Base-by-base conservation (phyloP, 2,797 vertebrate genomes). In the Hirundo rustica region DNA sequence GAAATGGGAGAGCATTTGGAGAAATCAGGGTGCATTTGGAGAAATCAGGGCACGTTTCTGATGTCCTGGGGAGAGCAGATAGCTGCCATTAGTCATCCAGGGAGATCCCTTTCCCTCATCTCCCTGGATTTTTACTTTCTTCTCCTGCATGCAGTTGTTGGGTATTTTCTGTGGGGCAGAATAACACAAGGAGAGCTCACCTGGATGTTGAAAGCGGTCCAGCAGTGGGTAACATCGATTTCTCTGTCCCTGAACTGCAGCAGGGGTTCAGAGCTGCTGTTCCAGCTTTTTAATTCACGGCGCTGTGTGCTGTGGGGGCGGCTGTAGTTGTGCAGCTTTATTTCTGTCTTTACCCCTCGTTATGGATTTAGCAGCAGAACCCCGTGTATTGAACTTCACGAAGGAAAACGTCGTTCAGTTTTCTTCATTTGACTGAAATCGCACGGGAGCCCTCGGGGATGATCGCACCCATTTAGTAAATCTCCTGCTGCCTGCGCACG, bases 181-280 rank as follows among this genome's bases (percentile, higher is more conserved):
- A 11, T 36, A 17, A 13, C 18, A 5, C 5, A 2, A 45, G 53
- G 16, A 68, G 65, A 20, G 10, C 27, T 22, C 12, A 11, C 5
- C 62, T 89, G 45, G 23, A 2, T 85, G 40, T 16, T 53, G 19
- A 7, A 25, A 19, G 38, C 4, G 3, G 9, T 4, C 75, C 34
- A 30, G 9, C 54, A 32, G 25, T 25, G 19, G 64, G 30, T 50
- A 5, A 8, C 0, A 1, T 71, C 71, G 2, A 0, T 8, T 2
- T 74, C 88, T 72, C 20, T 45, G 40, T 19, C 42, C 17, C 3
- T 70, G 47, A 74, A 23, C 29, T 32, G 10, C 15, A 53, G 42
- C 21, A 4, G 8, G 50, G 18, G 19, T 38, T 81, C 54, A 67
- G 44, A 77, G 38, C 60, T 61, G 86, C 77, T 53, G 38, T 67